Conservation (phyloP, 2,888 invertebrate species). For the Vandiemenella viatica region DNA sequence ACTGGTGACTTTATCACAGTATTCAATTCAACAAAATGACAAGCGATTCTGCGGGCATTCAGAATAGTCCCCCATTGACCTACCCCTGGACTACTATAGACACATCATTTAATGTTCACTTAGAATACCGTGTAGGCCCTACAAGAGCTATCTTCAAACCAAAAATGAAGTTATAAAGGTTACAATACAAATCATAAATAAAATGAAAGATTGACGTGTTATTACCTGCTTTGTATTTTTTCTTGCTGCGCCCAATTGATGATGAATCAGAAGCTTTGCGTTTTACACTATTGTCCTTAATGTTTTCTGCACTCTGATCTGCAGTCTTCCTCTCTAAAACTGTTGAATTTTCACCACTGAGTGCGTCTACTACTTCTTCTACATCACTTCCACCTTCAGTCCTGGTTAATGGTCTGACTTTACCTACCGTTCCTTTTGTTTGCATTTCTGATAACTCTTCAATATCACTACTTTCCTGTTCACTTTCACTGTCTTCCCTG, state of each 20-base stretch:
- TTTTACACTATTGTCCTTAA: slow-evolving; percentile 16
- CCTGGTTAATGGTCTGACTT: slow-evolving; percentile 4
- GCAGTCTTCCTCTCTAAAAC: slow-evolving; percentile 9
- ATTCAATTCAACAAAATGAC: too few species aligned
- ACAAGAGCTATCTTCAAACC: too few species aligned
- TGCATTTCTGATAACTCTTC: slow-evolving; percentile 11
- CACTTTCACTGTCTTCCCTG: slow-evolving; percentile 10
- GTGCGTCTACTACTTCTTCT: slow-evolving; percentile 8
- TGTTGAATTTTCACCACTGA: slow-evolving; percentile 13
- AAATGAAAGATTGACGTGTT: too few species aligned
- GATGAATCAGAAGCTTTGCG: slow-evolving; percentile 6
- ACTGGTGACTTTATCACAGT: too few species aligned
- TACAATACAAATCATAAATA: too few species aligned
- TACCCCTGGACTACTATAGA: too few species aligned
- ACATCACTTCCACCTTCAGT: slow-evolving; percentile 15
- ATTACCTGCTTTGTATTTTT: slow-evolving; percentile 3
- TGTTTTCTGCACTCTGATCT: slow-evolving; percentile 14
- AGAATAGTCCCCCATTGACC: too few species aligned
- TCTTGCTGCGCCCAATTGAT: slow-evolving; percentile 10
- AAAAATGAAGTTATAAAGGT: too few species aligned
- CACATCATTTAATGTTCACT: too few species aligned
- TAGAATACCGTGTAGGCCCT: too few species aligned
- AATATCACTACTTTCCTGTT: slow-evolving; percentile 10
- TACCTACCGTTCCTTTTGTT: background rate
- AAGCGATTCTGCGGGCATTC: too few species aligned